Evolutionary conservation across 2,113 vertebrate genomes (phyloP).

Genomic region (Pachypanchax playfairii): DNA sequence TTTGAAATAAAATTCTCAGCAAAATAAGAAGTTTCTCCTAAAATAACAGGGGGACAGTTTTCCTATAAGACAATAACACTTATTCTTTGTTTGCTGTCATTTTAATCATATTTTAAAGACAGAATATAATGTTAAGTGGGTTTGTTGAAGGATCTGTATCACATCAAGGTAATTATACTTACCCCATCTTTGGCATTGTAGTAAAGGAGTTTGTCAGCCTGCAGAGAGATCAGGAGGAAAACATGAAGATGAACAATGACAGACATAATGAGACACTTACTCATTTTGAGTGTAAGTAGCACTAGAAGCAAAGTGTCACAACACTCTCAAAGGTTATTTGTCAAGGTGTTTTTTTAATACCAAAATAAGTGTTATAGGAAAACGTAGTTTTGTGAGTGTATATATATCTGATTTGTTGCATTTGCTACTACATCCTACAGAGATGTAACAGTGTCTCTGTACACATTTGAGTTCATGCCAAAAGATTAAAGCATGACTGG

Average conservation of each 20-base stretch:
- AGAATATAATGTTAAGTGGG: background rate
- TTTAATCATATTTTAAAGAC: constrained; percentile 4
- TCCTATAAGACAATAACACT: background rate
- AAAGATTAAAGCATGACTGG: no score
- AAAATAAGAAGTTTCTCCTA: no score
- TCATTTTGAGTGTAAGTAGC: background rate
- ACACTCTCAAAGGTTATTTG: background rate
- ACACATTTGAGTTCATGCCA: no score
- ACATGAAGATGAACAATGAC: constrained; percentile 5
- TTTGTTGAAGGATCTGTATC: constrained; percentile 3
- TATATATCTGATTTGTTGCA: no score
- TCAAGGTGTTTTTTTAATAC: no score
- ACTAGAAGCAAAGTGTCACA: background rate
- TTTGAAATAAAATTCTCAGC: no score
- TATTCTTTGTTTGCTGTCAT: constrained; percentile 2
- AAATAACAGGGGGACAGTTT: background rate
- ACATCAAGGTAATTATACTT: constrained; percentile 59
- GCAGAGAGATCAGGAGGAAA: constrained; percentile 40
- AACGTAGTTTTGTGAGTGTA: no score
- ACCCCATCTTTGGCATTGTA: constrained; percentile 95
- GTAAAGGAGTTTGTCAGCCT: constrained; percentile 88
- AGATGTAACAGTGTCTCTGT: no score
- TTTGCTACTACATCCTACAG: no score
- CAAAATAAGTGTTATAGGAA: no score
- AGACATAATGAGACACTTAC: background rate